Evolutionary conservation across 2,113 vertebrate genomes (phyloP).

Genomic region (Campylorhamphus procurvoides): DNA sequence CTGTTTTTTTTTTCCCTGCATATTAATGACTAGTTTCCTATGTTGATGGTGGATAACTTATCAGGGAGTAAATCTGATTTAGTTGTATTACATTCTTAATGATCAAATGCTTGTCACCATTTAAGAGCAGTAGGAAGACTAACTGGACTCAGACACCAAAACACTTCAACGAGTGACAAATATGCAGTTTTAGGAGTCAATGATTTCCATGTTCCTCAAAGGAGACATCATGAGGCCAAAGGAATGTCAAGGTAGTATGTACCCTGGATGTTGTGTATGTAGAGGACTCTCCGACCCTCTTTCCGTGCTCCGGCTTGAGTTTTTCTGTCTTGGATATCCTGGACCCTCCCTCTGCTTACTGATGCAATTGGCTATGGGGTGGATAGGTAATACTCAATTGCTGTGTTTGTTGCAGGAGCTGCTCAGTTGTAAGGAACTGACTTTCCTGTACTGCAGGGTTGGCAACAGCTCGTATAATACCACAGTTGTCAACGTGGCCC

Average conservation of each 20-base stretch:
- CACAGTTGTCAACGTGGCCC: fast-evolving
- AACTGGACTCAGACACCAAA: not conserved
- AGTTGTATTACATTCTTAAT: not conserved
- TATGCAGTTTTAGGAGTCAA: not conserved
- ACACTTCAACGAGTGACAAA: not conserved
- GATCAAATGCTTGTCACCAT: not conserved
- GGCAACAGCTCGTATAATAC: not conserved
- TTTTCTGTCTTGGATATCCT: not conserved
- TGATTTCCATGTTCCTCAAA: fast-evolving
- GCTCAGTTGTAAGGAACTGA: fast-evolving
- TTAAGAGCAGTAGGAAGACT: not conserved
- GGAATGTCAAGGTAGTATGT: not conserved
- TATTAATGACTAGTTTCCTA: not conserved
- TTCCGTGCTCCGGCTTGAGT: not conserved
- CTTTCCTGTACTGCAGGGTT: not conserved
- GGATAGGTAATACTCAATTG: not conserved
- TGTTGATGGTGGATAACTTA: not conserved
- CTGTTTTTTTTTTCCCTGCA: not conserved
- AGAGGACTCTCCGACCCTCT: not conserved
- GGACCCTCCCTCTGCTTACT: not conserved
- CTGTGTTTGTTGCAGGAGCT: not conserved
- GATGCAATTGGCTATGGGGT: no score
- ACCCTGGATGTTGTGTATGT: not conserved
- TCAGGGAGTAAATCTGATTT: not conserved
- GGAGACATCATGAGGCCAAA: fast-evolving